Base-by-base conservation (phyloP, 2,113 vertebrate genomes). In the Strix aluco region DNA sequence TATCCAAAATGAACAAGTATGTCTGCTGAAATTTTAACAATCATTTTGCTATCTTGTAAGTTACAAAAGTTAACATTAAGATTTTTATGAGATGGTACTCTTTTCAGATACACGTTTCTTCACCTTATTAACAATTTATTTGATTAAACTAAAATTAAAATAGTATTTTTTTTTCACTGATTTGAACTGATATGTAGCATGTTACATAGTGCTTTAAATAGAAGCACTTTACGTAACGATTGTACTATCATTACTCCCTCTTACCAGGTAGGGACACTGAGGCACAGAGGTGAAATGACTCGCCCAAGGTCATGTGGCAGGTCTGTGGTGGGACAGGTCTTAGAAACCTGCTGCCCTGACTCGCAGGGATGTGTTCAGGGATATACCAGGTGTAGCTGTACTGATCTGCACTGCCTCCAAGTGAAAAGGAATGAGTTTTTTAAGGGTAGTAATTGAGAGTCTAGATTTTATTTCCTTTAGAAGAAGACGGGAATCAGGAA, bases 61-160 rank as follows among this genome's bases (percentile, higher is more conserved):
- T 51, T 97, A 96, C 42, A 95, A 97, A 97, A 98, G 94, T 66
- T 49, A 94, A 90, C 73, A 54, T 34, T 11, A 83, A 82, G 44
- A 32, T 74, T 87, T 94, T 75, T 81, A 91, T 78, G 65, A 93
- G 67, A 87, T 44, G 72, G 51, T 87, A 55, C 49, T 88, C 58
- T 95, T 71, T 84, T 93, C 58, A 92, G 81, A 49, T 81, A 94
- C 5, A 18, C 47, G n/a, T 71, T 90, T 79, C n/a, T 94, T 97
- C 51, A 63, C 30, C 36, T 92, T 89, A 80, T 70, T 65, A 90
- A 55, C 32, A 79, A 62, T 67, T 51, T 57, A 52, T 91, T 69
- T 11, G 5, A 73, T 81, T 65, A 67, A 54, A 77, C 20, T 80
- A 69, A 82, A 86, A 69, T 57, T 46, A 54, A 69, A 81, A 82